These are phyloP conservation scores for Latrodectus hesperus DNA, from an alignment of 2,888 invertebrate genomes.

Conservation along the genomic window DNA sequence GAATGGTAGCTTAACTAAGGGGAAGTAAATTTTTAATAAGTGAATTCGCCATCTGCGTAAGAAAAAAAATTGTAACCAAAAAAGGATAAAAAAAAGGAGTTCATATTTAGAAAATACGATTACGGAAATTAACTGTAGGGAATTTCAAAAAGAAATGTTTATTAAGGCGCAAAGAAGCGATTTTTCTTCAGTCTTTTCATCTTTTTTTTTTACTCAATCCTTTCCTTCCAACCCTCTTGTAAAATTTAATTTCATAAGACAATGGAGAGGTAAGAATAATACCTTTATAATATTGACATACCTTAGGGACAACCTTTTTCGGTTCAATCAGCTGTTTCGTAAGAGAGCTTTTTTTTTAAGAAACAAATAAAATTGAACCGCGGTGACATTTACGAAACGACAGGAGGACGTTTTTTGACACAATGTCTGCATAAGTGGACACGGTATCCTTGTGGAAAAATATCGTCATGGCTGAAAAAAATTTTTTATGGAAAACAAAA, in stretches of 20 bases:
- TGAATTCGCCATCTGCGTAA: conserved; percentile 9
- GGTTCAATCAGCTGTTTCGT: conserved; percentile 26
- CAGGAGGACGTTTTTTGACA: conserved; percentile 56
- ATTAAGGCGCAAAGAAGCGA: conserved; percentile 52
- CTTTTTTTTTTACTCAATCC: background rate
- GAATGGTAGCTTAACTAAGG: background rate
- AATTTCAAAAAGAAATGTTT: conserved; percentile 64
- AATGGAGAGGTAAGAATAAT: conserved; percentile 43
- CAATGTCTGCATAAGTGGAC: conserved; percentile 62
- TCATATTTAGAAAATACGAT: conserved; percentile 61
- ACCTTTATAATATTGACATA: conserved; percentile 20
- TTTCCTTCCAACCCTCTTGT: conserved; percentile 22
- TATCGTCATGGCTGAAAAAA: background rate
- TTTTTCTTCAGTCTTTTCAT: conserved; percentile 19
- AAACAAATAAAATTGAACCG: conserved; percentile 14
- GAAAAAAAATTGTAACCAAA: conserved; percentile 16
- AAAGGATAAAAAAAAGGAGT: conserved; percentile 22
- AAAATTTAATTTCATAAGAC: conserved; percentile 65
- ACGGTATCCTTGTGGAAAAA: conserved; percentile 44
- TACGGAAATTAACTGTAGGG: conserved; percentile 63
- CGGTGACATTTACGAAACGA: conserved; percentile 11
- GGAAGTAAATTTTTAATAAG: conserved; percentile 58
- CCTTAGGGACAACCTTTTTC: conserved; percentile 18
- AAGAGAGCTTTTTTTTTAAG: conserved; percentile 27
- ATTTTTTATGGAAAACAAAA: conserved; percentile 14